These are phyloP conservation scores for Mimumesa dahlbomi DNA, from an alignment of 2,888 invertebrate species.

Conservation along the genomic window DNA sequence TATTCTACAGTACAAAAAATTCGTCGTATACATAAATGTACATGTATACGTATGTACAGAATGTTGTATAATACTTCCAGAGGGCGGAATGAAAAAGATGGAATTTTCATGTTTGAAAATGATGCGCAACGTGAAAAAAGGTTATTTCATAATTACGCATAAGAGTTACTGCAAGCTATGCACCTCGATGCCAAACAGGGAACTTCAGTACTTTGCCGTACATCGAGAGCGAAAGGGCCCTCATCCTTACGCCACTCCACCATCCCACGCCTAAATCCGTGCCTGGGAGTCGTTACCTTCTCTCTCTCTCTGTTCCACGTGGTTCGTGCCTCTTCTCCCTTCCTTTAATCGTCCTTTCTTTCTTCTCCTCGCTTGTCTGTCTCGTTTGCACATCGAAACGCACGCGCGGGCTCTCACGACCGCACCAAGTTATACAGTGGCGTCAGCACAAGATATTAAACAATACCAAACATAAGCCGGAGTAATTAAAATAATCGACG, in stretches of 20 bases:
- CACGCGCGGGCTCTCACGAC: slow-evolving; percentile 57
- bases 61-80: too few species aligned
- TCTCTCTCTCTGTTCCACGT: slow-evolving; percentile 18
- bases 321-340: slow-evolving; percentile 26
- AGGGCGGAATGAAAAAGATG: too few species aligned
- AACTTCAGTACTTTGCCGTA: slow-evolving; percentile 37
- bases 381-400: slow-evolving; percentile 41
- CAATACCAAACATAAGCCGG: slow-evolving; percentile 37
- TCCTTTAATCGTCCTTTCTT: slow-evolving; percentile 41
- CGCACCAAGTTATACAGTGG: slow-evolving; percentile 54
- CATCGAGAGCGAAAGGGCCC: slow-evolving; percentile 58
- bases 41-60: too few species aligned
- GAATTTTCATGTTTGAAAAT: too few species aligned
- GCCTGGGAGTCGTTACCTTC: slow-evolving; percentile 49
- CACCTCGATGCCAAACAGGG: slow-evolving; percentile 31
- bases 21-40: too few species aligned
- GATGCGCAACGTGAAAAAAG: slow-evolving; percentile 4
- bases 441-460: slow-evolving; percentile 49
- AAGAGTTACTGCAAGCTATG: slow-evolving; percentile 26
- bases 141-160: slow-evolving; percentile 26
- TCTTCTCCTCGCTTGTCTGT: slow-evolving; percentile 6
- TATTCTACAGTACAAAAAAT: too few species aligned
- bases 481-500: too few species aligned
- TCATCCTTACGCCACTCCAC: slow-evolving; percentile 50
- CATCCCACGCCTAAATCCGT: slow-evolving; percentile 63